A percentile compares a stretch with the other conserved stretches of the same genome.
Evolutionary conservation across 1,140 invertebrate species (phyloP).

Genomic region (Pygmarrhopalites habei): DNA sequence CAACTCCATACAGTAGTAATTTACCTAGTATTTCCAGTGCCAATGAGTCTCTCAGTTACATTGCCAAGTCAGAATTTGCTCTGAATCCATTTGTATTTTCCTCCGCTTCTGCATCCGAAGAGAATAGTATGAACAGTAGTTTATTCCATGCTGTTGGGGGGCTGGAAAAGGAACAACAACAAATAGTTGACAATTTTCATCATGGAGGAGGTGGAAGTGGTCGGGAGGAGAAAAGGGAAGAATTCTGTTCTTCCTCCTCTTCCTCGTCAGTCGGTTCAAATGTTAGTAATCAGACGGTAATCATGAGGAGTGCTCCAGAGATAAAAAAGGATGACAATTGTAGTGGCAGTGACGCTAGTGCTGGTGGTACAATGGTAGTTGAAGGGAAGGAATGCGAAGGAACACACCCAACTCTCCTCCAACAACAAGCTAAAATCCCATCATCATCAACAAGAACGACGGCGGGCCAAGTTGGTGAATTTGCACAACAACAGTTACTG

Average conservation of each 20-base stretch:
- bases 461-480: no score
- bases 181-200: no score
- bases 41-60: slow-evolving; percentile 8
- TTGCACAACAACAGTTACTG: no score
- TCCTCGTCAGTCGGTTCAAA: no score
- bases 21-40: slow-evolving; percentile 8
- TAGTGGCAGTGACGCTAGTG: no score
- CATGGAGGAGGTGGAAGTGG: no score
- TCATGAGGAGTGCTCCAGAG: no score
- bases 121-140: slow-evolving; percentile 24
- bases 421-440: neutral
- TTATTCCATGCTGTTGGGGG: neutral
- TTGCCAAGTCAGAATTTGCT: slow-evolving; percentile 35
- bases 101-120: slow-evolving; percentile 22
- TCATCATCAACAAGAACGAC: neutral
- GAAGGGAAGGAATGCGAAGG: neutral
- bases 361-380: no score
- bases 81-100: slow-evolving; percentile 38
- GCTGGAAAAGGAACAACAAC: slow-evolving; percentile 2
- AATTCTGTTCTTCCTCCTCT: no score
- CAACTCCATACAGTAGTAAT: neutral
- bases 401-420: neutral
- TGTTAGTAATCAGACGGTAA: no score
- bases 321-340: no score
- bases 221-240: no score